Percentiles rank a stretch among this genome's conserved stretches.
Conservation (phyloP, 2,888 invertebrate species). For the Cepaea hortensis region DNA sequence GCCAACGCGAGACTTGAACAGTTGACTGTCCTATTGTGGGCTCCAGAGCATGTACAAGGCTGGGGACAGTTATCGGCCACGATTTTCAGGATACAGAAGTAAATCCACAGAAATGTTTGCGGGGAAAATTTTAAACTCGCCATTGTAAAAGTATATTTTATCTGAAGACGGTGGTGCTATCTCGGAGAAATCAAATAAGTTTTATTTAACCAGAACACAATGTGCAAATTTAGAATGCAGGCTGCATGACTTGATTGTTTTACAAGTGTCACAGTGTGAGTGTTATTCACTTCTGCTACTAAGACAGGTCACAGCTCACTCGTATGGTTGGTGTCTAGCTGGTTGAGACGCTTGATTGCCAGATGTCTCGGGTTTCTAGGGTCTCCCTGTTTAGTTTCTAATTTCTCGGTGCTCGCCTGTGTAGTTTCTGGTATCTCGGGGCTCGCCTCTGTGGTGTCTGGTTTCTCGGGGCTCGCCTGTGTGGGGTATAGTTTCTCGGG, state of each 20-base stretch:
- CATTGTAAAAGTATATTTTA: background rate
- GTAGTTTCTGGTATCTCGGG: too few relatives aligned
- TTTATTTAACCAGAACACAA: background rate
- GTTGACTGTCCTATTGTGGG: slow-evolving; percentile 41
- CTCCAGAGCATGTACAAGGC: slow-evolving; percentile 48
- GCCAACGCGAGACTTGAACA: slow-evolving; percentile 45
- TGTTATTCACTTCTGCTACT: too few relatives aligned
- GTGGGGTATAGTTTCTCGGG: too few relatives aligned
- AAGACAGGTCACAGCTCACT: too few relatives aligned
- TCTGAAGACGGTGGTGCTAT: background rate
- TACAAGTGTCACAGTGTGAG: too few relatives aligned
- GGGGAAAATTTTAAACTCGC: background rate
- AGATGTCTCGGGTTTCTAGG: too few relatives aligned
- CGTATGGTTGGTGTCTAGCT: too few relatives aligned
- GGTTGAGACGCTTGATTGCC: too few relatives aligned
- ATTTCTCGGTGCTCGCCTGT: too few relatives aligned
- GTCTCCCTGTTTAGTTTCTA: too few relatives aligned
- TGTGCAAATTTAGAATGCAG: background rate
- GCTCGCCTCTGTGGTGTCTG: too few relatives aligned
- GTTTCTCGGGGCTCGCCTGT: too few relatives aligned
- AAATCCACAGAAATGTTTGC: background rate
- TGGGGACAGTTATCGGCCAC: slow-evolving; percentile 44
- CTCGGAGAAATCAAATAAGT: background rate
- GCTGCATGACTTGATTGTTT: background rate
- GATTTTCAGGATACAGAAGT: background rate